Evolutionary conservation across 2,888 invertebrate genomes (phyloP), one percentile per base, ranked within the genome.

Genomic region (Pomacea canaliculata): DNA sequence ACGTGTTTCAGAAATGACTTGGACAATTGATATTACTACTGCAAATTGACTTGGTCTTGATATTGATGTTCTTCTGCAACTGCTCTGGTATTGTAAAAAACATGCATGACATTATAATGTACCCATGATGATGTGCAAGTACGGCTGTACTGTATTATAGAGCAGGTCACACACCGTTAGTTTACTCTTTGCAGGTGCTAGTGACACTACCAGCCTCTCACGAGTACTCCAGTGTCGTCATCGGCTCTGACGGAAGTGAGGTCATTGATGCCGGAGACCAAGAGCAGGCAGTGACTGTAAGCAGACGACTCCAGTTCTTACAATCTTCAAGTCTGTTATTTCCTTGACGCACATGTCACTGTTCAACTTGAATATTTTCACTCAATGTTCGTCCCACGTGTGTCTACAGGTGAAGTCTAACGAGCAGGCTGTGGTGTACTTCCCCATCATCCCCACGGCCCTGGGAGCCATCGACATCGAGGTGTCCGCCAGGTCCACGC

Each of bases 381-480:
- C 23, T 23, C 23, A 0, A 37, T 37, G 5, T 37, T 37, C 37
- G 37, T 37, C 5, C 12, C 19, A 68, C 1, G 10, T 68, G 56
- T 71, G 48, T 19, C 48, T 70, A 4, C 72, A 89, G 89, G 87
- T 89, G 7, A 73, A 81, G 65, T 94, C 95, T 0, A 94, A 95
- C 76, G 92, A 93, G 18, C 95, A 94, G n/a, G 93, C 94, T 79
- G 94, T 95, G 0, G 94, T 96, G 0, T 95, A 96, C 76, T 96
- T 99, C 91, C 94, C 97, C 92, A 94, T 97, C 76, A 93, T 94
- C n/a, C 95, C 96, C 0, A 93, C 93, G 78, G 93, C 93, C 80
- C 91, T 95, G 13, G 97, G 96, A 23, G 92, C 92, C 27, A 92
- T 95, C 18, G 94, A 94, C 60, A 92, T 97, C 49, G 94, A 94